A percentile compares a stretch with the other conserved stretches of the same genome.
Conservation (phyloP, 2,888 invertebrate genomes). For the Portevinia maculata region DNA sequence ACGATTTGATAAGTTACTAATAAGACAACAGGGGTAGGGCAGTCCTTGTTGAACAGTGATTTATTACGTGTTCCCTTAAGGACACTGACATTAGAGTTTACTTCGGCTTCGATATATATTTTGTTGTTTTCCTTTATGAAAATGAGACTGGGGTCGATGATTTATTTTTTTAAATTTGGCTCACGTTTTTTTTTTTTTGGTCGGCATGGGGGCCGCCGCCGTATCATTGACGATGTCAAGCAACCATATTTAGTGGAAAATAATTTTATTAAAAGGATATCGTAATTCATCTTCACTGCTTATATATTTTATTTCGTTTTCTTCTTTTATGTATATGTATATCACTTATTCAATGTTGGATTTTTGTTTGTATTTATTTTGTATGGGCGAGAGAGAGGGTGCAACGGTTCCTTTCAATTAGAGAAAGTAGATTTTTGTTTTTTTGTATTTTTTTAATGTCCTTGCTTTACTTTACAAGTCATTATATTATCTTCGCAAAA, state of each 20-base stretch:
- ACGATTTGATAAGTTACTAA: slow-evolving; percentile 61
- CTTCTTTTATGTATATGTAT: slow-evolving; percentile 9
- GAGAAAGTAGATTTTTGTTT: slow-evolving; percentile 68
- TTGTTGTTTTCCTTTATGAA: slow-evolving; percentile 5
- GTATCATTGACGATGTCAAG: slow-evolving; percentile 59
- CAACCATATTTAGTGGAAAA: slow-evolving; percentile 67
- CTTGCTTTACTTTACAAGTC: slow-evolving; percentile 65
- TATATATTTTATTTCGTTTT: slow-evolving; percentile 10
- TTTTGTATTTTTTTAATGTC: slow-evolving; percentile 52
- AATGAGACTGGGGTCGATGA: slow-evolving; percentile 60
- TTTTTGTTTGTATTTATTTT: slow-evolving; percentile 4
- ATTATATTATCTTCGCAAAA: slow-evolving; percentile 65
- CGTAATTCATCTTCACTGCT: slow-evolving; percentile 64
- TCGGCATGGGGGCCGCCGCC: slow-evolving; percentile 16
- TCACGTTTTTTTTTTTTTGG: slow-evolving; percentile 30
- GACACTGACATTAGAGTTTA: slow-evolving; percentile 45
- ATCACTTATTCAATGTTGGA: slow-evolving; percentile 34
- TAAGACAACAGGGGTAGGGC: slow-evolving; percentile 26
- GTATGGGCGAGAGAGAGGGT: slow-evolving; percentile 37
- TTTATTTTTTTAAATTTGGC: slow-evolving; percentile 61
- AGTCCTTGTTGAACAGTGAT: slow-evolving; percentile 58
- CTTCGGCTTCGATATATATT: slow-evolving; percentile 15
- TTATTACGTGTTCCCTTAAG: slow-evolving; percentile 45
- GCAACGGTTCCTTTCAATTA: slow-evolving; percentile 67
- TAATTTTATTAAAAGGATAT: slow-evolving; percentile 71